Evolutionary conservation across 2,888 invertebrate genomes (phyloP).

Genomic region (Thera britannica): DNA sequence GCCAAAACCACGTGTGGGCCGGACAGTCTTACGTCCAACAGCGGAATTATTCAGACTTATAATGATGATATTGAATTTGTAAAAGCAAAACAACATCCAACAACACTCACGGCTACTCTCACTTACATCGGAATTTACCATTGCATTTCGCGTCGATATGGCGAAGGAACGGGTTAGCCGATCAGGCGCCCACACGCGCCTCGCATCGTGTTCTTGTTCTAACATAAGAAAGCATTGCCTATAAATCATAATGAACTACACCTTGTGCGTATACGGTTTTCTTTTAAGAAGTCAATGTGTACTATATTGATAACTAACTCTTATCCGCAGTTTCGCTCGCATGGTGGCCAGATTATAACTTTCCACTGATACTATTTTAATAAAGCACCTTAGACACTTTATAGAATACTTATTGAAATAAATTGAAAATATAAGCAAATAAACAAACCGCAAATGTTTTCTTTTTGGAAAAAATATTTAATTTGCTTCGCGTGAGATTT

Average conservation of each 20-base stretch:
- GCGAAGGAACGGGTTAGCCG: slow-evolving; percentile 53
- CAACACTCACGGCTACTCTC: slow-evolving; percentile 53
- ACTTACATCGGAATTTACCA: slow-evolving; percentile 59
- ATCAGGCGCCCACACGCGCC: slow-evolving; percentile 51
- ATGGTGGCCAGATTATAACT: background rate
- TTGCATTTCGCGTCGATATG: slow-evolving; percentile 51
- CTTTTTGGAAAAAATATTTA: too few species aligned
- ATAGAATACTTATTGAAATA: too few species aligned
- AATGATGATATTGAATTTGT: slow-evolving; percentile 5
- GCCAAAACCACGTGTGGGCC: too few species aligned
- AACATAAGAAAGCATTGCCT: slow-evolving; percentile 36
- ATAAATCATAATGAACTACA: slow-evolving; percentile 28
- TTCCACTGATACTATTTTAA: too few species aligned
- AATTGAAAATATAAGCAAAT: too few species aligned
- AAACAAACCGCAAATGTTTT: too few species aligned
- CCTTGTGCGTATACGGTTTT: slow-evolving; percentile 2
- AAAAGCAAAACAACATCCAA: slow-evolving; percentile 21
- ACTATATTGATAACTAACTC: background rate
- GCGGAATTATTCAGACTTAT: background rate
- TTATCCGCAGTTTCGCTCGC: background rate
- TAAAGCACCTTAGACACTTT: too few species aligned
- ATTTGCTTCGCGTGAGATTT: too few species aligned
- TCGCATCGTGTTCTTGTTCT: slow-evolving; percentile 20
- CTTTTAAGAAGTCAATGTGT: background rate
- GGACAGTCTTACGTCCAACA: background rate